Base-by-base conservation (phyloP, 2,797 vertebrate genomes). In the Menidia menidia region DNA sequence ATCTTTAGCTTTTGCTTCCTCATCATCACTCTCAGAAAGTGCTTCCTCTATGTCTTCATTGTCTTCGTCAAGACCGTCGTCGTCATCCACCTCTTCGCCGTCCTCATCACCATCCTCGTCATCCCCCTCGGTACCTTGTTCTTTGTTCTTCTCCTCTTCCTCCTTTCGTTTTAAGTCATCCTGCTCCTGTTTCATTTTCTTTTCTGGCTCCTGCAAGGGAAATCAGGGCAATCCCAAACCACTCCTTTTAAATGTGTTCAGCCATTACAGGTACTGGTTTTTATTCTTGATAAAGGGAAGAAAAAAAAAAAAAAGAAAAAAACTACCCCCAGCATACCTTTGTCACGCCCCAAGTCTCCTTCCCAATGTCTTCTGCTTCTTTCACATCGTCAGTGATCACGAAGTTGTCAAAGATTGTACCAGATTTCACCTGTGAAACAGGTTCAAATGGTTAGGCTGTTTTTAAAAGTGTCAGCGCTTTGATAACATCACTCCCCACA, bases 391-490 rank as follows among this genome's bases (percentile, higher is more conserved):
- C 94, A 13, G 86, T 83, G 81, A 96, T 95, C 35, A 95, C 66
- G 86, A 97, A 96, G 92, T 96, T 95, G 73, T 95, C 94, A 65
- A 96, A 97, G 82, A 96, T 95, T 71, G 94, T 95, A n/a, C 95
- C 95, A 31, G 94, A 96, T 81, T 95, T 96, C 68, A 96, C 93
- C 94, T 96, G 77, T 54, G 2, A 73, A 52, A 14, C 70, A 56
- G 1, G 19, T 4, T 6, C 25, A 55, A 66, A 48, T 42, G 7
- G 33, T 66, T 44, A 68, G 2, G 33, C 11, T 50, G 12, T 12
- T 52, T 2, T 15, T 74, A 16, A 25, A 30, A 16, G 44, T 10
- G 43, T 57, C 4, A 15, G 4, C 18, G 10, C 0, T 13, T 16
- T 0, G 25, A 57, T 16, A 44, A 18, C 15, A 50, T 31, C n/a